These are phyloP conservation scores for Pitta sordida DNA, from an alignment of 2,113 vertebrate species.

Conservation along the genomic window DNA sequence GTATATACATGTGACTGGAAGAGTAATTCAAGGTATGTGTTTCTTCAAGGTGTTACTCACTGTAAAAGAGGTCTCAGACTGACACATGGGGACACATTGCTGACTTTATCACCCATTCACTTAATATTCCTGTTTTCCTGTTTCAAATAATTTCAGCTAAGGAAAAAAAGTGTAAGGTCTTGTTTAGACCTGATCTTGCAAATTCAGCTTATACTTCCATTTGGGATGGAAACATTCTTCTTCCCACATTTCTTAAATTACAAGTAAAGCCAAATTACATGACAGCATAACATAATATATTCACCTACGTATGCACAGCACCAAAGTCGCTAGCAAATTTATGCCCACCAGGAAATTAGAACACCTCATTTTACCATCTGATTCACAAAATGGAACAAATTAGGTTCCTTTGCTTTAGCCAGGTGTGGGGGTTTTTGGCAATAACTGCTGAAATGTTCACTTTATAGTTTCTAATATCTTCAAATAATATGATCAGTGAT, in stretches of 20 bases:
- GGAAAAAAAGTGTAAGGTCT: neutral
- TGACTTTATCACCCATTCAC: neutral
- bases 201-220: neutral
- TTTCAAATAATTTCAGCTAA: neutral
- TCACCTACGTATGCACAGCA: neutral
- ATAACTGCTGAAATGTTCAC: neutral
- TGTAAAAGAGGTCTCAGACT: constrained; percentile 1
- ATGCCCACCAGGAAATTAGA: neutral
- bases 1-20: neutral
- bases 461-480: neutral
- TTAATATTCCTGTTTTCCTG: neutral
- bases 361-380: neutral
- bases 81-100: neutral
- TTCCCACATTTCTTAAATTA: neutral
- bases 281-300: neutral
- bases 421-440: neutral
- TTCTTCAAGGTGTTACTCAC: neutral
- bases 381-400: neutral
- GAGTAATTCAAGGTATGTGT: neutral
- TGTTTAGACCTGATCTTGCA: neutral
- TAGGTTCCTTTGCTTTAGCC: neutral
- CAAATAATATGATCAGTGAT: neutral
- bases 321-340: neutral
- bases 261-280: neutral
- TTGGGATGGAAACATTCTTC: neutral